Evolutionary conservation across 2,888 invertebrate species (phyloP).

Genomic region (Rosalia funebris): DNA sequence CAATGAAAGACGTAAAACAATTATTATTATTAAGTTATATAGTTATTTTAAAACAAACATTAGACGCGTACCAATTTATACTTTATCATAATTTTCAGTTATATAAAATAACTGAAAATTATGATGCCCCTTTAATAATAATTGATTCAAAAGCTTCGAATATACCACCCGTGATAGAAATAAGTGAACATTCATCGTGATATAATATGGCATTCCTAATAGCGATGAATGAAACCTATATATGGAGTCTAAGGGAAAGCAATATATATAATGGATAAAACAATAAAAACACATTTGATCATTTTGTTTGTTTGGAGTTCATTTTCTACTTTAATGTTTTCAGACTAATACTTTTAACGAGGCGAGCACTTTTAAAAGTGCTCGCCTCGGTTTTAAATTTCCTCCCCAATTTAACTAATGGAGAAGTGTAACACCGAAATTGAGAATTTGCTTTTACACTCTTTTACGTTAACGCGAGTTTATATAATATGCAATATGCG

Average conservation of each 20-base stretch:
- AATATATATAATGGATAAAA: conserved; percentile 23
- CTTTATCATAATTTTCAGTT: no score
- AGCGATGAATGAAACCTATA: not conserved
- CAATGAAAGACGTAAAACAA: no score
- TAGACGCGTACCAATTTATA: no score
- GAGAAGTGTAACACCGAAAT: conserved; percentile 12
- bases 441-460: not conserved
- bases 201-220: not conserved
- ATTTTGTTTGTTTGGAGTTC: conserved; percentile 26
- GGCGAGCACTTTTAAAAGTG: conserved; percentile 22
- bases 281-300: conserved; percentile 26
- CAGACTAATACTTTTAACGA: no score
- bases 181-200: no score
- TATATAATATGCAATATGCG: no score
- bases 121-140: no score
- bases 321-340: conserved; percentile 22
- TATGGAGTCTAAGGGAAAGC: not conserved
- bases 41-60: no score
- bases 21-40: no score
- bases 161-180: no score
- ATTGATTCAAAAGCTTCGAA: no score
- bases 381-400: conserved; percentile 32
- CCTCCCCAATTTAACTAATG: conserved; percentile 33
- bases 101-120: no score
- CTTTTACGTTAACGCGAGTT: not conserved